phyloP scores from a whole-genome alignment of 2,888 invertebrate genomes.

The Falcaria lacertinaria region DNA sequence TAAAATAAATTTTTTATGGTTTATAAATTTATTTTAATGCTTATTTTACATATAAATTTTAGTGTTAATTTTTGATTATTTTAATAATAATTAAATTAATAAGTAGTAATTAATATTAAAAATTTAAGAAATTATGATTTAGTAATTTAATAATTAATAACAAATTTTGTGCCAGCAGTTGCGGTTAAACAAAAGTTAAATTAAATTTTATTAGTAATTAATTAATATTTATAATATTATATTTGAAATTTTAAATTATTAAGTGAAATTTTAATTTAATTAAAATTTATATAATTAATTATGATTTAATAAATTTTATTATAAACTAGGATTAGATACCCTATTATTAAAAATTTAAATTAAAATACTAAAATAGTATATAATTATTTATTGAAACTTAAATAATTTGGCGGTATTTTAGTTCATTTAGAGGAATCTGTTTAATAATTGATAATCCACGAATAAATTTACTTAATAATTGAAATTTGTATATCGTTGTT shows the following conservation, averaged over 20 bases:
- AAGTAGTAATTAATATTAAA: slow-evolving; percentile 73
- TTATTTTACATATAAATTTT: slow-evolving; percentile 80
- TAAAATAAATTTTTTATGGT: slow-evolving; percentile 72
- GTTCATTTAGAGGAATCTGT: slow-evolving; percentile 85
- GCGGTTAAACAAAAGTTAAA: slow-evolving; percentile 83
- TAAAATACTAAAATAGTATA: slow-evolving; percentile 76
- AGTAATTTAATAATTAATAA: slow-evolving; percentile 79
- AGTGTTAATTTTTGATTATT: slow-evolving; percentile 55
- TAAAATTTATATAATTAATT: slow-evolving; percentile 46
- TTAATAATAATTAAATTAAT: slow-evolving; percentile 49
- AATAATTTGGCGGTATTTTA: slow-evolving; percentile 86
- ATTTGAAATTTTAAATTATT: slow-evolving; percentile 66
- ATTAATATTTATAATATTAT: slow-evolving; percentile 37
- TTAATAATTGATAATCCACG: slow-evolving; percentile 84
- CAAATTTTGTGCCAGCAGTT: slow-evolving; percentile 85
- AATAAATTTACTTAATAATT: slow-evolving; percentile 74
- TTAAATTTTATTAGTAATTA: slow-evolving; percentile 74
- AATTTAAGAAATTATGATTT: slow-evolving; percentile 81
- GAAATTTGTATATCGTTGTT: slow-evolving; percentile 69
- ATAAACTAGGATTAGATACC: slow-evolving; percentile 85
- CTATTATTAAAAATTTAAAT: slow-evolving; percentile 81
- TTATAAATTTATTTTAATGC: slow-evolving; percentile 62
- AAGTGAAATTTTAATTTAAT: slow-evolving; percentile 80
- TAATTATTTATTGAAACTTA: slow-evolving; percentile 82
- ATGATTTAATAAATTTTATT: slow-evolving; percentile 63